These are phyloP conservation scores for Macquaria australasica DNA, from an alignment of 2,113 vertebrate species.

Conservation along the genomic window DNA sequence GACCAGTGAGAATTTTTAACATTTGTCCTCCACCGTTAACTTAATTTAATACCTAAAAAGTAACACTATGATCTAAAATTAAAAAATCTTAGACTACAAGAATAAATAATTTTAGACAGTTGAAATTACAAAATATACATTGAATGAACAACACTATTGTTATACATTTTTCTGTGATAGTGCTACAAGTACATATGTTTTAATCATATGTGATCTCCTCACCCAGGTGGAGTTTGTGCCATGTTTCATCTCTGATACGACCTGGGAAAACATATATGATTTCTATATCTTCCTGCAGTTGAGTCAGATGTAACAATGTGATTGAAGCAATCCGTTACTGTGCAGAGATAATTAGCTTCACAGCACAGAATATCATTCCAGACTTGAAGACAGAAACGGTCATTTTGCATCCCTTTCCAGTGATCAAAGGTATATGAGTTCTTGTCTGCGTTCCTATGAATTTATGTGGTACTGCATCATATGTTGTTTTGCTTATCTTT, in stretches of 20 bases:
- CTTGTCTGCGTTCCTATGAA: slow-evolving; percentile 40
- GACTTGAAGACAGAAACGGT: slow-evolving; percentile 44
- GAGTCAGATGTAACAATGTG: slow-evolving; percentile 7
- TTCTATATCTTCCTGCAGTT: background rate
- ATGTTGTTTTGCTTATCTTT: slow-evolving; percentile 75
- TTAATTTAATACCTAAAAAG: too few relatives aligned
- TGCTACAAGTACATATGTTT: background rate
- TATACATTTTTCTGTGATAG: background rate
- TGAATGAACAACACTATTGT: background rate
- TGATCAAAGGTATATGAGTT: slow-evolving; percentile 69
- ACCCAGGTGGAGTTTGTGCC: background rate
- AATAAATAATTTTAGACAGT: background rate
- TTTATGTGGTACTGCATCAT: slow-evolving; percentile 73
- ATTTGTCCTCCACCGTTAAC: too few relatives aligned
- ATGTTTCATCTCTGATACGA: background rate
- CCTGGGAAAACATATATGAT: background rate
- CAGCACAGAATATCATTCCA: slow-evolving; percentile 26
- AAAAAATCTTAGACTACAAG: too few relatives aligned
- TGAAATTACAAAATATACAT: background rate
- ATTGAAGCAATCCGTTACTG: slow-evolving; percentile 32
- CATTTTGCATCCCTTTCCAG: slow-evolving; percentile 55
- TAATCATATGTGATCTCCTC: background rate
- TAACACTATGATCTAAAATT: too few relatives aligned
- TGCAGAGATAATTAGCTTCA: slow-evolving; percentile 63
- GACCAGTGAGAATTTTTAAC: too few relatives aligned